Base-by-base conservation (phyloP, 2,113 vertebrate species). In the Chlamydotis undulata region DNA sequence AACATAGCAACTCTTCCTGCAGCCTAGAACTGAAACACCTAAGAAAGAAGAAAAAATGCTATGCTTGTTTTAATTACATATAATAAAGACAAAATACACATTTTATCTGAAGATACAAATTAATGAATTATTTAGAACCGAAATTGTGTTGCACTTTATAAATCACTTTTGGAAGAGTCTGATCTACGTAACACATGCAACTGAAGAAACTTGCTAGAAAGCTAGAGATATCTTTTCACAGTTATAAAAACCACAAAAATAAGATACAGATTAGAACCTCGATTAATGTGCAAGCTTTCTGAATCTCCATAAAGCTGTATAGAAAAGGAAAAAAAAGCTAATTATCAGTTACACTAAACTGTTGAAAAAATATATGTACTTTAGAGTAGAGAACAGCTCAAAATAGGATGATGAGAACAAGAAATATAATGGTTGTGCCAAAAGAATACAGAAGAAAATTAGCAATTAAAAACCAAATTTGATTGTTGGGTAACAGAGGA, bases 401-500 rank as follows among this genome's bases (percentile, higher is more conserved):
- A 83, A 82, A 71, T 41, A 21, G 57, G 60, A 87, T 53, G 13
- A 89, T 13, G 19, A 74, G 35, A 94, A 89, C 15, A 91, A 50
- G 25, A 94, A 92, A 75, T 60, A 64, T 9, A 84, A 90, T 37
- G n/a, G 37, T 26, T 57, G 28, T 71, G 39, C 65, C 56, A 74
- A 87, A 68, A 53, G 41, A 41, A 83, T 56, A 49, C 35, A 63
- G 80, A 96, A 80, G 35, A 37, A 96, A 94, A 97, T 86, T 87
- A 92, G 23, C 31, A 87, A 93, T 89, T 86, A 90, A 80, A 83
- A 90, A 15, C 3, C 24, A 76, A 86, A 85, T 39, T 29, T 83
- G 31, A 75, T 28, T 75, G 47, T 73, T 89, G 55, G 25, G 31
- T 76, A 91, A 90, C 55, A 81, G 19, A 92, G 12, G 17, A 95